Base-by-base conservation (phyloP, 2,113 vertebrate genomes). In the Aepyceros melampus region DNA sequence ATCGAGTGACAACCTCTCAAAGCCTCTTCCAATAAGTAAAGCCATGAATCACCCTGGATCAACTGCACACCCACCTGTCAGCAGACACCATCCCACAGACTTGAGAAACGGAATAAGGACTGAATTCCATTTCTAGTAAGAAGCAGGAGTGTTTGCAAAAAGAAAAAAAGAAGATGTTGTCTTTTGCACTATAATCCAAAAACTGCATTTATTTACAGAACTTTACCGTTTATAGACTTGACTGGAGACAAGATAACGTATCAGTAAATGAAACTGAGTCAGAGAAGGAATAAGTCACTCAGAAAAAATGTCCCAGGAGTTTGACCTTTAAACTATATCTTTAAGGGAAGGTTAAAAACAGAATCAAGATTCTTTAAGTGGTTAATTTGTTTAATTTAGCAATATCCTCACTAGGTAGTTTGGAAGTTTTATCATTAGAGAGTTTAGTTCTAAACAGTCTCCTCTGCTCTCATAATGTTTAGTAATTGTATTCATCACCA, bases 201-300 rank as follows among this genome's bases (percentile, higher is more conserved):
- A 36, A 82, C 13, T 67, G 5, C 62, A 92, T 81, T 87, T 95
- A 74, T 96, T 97, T 94, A 76, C 7, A 83, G 84, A 94, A 88
- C 27, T 86, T 74, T 56, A 82, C 62, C 62, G 31, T 62, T 94
- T 89, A 45, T 71, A 84, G 49, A 83, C 49, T 79, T 7, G 51
- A 25, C 67, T 95, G 25, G 64, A 83, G 23, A 55, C 60, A 81
- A 79, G 29, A 93, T 45, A 56, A 78, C 43, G 4, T 47, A 60
- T 86, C 49, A 64, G 83, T 47, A 92, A 92, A 53, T 84, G 51
- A 88, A 56, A 56, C 0, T 94, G 62, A 79, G 27, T 89, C 94
- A 74, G 64, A 93, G 56, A 89, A 89, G 25, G n/a, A 88, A 56
- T 36, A 67, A 92, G 60, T 87, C 12, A 92, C 47, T 87, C 40